Percentiles rank a stretch among this genome's conserved stretches.
phyloP scores from a whole-genome alignment of 2,113 vertebrate species.

The Zosterops hypoxanthus region DNA sequence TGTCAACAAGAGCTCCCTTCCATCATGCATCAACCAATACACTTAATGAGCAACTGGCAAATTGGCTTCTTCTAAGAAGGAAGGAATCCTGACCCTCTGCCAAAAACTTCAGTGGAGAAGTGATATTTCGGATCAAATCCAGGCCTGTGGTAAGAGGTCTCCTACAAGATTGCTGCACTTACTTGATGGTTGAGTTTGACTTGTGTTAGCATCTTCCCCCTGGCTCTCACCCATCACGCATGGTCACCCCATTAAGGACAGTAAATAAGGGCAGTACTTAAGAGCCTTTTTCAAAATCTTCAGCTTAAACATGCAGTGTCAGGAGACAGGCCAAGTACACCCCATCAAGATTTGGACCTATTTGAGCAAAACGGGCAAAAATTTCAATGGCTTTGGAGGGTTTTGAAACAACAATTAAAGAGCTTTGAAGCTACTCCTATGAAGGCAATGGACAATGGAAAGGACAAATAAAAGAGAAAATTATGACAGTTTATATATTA shows the following conservation, averaged over 20 bases:
- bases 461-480: not conserved
- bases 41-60: not conserved
- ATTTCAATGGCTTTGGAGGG: not conserved
- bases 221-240: not conserved
- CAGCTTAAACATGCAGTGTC: not conserved
- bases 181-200: not conserved
- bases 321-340: not conserved
- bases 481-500: not conserved
- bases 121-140: not conserved
- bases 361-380: not conserved
- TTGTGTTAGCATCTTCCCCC: not conserved
- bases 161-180: not conserved
- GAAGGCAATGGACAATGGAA: not conserved
- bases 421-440: not conserved
- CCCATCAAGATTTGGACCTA: not conserved
- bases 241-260: not conserved
- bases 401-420: not conserved
- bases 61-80: not conserved
- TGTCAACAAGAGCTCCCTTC: not conserved
- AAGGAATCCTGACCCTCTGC: not conserved
- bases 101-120: not conserved
- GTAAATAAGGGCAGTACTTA: not conserved
- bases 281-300: not conserved
- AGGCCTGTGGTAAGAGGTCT: not conserved
- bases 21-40: not conserved